Evolutionary conservation across 2,888 invertebrate genomes (phyloP).

Genomic region (Nezara viridula): DNA sequence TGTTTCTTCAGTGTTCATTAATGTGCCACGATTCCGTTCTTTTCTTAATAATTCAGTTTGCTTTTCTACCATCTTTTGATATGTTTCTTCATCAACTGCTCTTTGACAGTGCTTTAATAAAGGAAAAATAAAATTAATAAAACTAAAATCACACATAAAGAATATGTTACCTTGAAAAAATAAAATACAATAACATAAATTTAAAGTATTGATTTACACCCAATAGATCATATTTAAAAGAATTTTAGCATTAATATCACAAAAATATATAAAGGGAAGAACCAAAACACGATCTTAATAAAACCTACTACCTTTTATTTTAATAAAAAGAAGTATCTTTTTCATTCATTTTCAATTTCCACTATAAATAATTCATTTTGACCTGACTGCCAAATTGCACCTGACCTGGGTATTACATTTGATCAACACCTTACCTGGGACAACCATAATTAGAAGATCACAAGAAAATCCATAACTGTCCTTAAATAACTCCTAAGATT

Average conservation of each 20-base stretch:
- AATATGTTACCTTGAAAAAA: not conserved
- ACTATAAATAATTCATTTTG: too few relatives aligned
- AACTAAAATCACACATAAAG: not conserved
- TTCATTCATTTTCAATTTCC: too few relatives aligned
- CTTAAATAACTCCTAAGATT: too few relatives aligned
- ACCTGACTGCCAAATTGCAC: too few relatives aligned
- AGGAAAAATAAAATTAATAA: constrained; percentile 27
- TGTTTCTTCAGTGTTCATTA: constrained; percentile 60
- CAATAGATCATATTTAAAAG: not conserved
- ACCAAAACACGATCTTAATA: not conserved
- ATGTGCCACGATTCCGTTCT: constrained; percentile 65
- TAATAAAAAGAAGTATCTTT: too few relatives aligned
- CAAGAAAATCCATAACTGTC: too few relatives aligned
- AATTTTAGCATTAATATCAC: constrained; percentile 42
- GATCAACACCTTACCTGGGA: too few relatives aligned
- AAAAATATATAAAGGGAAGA: not conserved
- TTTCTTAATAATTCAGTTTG: constrained; percentile 78
- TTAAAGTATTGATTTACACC: constrained; percentile 44
- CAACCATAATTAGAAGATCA: too few relatives aligned
- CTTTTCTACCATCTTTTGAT: constrained; percentile 90
- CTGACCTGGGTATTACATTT: too few relatives aligned
- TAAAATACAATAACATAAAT: not conserved
- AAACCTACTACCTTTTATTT: too few relatives aligned
- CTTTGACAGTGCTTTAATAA: constrained; percentile 83
- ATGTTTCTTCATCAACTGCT: constrained; percentile 93